These are phyloP conservation scores for Erebia epiphron DNA, from an alignment of 2,888 invertebrate species.

Conservation along the genomic window DNA sequence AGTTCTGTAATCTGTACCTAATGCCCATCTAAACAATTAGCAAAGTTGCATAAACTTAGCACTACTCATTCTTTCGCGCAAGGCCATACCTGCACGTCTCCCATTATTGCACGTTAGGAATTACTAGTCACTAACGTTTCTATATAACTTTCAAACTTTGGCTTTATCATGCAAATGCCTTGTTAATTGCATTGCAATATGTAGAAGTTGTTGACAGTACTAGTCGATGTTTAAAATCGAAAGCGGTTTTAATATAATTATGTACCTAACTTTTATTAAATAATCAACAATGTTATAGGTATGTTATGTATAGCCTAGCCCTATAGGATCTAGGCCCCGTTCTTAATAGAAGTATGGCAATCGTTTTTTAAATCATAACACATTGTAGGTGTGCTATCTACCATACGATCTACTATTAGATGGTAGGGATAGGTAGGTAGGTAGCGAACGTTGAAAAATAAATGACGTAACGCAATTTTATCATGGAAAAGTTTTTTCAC, in stretches of 20 bases:
- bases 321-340: neutral
- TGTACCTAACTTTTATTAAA: neutral
- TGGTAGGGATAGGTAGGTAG: no score
- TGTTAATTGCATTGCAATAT: constrained; percentile 12
- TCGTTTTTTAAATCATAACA: no score
- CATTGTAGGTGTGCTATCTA: no score
- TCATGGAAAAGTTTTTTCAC: no score
- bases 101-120: constrained; percentile 8
- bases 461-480: no score
- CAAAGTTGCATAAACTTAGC: constrained; percentile 17
- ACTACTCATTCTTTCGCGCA: constrained; percentile 11
- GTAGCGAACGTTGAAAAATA: no score
- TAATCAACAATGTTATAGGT: no score
- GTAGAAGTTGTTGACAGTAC: neutral
- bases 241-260: neutral
- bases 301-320: no score
- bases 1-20: neutral
- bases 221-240: neutral
- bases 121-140: constrained; percentile 22
- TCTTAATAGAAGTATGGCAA: neutral
- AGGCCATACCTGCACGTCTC: constrained; percentile 25
- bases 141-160: constrained; percentile 24
- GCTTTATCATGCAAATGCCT: constrained; percentile 25
- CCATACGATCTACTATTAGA: no score
- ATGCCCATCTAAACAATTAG: constrained; percentile 14